phyloP scores from a whole-genome alignment of 2,888 invertebrate genomes.

The Chorisops tibialis region DNA sequence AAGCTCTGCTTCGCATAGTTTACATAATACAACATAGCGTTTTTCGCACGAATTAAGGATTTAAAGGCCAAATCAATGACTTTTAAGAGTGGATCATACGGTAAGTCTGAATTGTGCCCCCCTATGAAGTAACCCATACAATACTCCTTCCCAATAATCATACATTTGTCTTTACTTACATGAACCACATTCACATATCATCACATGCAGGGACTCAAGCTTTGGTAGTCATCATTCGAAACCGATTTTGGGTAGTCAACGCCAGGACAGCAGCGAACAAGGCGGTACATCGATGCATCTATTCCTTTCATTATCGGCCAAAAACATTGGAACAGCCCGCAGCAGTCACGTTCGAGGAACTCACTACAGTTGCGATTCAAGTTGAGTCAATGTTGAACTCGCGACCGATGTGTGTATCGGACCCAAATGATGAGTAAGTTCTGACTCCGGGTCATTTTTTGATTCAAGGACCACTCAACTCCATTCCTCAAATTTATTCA shows the following conservation, averaged over 20 bases:
- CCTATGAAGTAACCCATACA: constrained; percentile 15
- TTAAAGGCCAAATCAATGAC: too few species aligned
- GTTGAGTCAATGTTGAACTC: constrained; percentile 4
- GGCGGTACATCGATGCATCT: neutral
- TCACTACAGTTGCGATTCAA: neutral
- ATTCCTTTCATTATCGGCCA: constrained; percentile 27
- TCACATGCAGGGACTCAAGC: constrained; percentile 40
- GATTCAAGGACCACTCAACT: neutral
- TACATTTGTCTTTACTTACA: constrained; percentile 21
- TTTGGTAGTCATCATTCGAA: constrained; percentile 23
- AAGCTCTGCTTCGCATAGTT: neutral
- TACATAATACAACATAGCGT: neutral
- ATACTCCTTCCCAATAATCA: neutral
- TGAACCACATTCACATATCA: constrained; percentile 28
- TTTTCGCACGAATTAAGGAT: neutral
- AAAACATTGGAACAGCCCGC: constrained; percentile 16
- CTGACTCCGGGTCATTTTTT: neutral
- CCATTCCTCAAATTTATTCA: neutral
- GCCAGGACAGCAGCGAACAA: constrained; percentile 2
- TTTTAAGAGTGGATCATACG: too few species aligned
- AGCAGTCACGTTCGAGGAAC: constrained; percentile 10
- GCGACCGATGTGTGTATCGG: too few species aligned
- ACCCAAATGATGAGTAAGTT: neutral
- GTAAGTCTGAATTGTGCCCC: too few species aligned
- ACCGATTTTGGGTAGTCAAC: constrained; percentile 20